These are phyloP conservation scores for Puntigrus tetrazona DNA, from an alignment of 2,113 vertebrate genomes.

Conservation along the genomic window DNA sequence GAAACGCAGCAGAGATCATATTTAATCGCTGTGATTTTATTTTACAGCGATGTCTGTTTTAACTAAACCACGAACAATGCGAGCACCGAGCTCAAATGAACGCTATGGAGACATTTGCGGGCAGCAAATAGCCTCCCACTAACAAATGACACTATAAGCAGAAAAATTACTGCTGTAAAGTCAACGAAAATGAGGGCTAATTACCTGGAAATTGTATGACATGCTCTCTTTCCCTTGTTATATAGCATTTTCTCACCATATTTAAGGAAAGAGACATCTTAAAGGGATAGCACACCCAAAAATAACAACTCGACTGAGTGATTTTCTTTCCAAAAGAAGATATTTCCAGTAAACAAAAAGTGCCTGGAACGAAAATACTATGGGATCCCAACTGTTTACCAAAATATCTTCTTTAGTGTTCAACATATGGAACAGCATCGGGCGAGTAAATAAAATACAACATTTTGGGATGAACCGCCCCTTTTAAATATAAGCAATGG, in stretches of 20 bases:
- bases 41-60: background rate
- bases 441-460: background rate
- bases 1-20: background rate
- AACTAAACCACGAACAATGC: background rate
- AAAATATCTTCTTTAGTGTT: background rate
- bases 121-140: constrained; percentile 4
- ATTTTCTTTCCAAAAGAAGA: no score
- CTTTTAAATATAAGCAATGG: background rate
- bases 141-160: background rate
- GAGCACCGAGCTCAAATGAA: background rate
- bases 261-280: background rate
- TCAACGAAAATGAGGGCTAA: constrained; percentile 10
- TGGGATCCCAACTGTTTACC: background rate
- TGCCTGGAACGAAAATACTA: no score
- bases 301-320: no score
- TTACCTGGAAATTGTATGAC: background rate
- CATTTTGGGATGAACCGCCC: background rate
- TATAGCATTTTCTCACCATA: constrained; percentile 14
- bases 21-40: background rate
- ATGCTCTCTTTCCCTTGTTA: background rate
- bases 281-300: background rate
- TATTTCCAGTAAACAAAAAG: no score
- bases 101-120: background rate
- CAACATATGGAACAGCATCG: background rate
- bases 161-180: constrained; percentile 6